These are phyloP conservation scores for Pelvicachromis taeniatus DNA, from an alignment of 2,113 vertebrate genomes.

Conservation along the genomic window DNA sequence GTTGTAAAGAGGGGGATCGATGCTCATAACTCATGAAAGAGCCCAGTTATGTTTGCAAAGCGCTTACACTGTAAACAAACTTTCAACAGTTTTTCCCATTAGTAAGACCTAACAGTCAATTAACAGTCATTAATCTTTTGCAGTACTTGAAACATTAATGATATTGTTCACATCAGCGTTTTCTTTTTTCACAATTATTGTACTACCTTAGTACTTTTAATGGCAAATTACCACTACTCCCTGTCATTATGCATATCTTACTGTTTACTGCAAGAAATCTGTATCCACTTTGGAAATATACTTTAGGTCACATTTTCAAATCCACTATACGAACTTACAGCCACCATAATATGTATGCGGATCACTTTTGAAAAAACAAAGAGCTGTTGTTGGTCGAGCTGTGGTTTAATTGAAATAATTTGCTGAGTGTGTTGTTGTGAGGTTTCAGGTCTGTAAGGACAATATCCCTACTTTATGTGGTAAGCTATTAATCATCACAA, in stretches of 20 bases:
- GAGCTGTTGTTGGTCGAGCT: neutral
- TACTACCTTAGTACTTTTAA: neutral
- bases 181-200: neutral
- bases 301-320: neutral
- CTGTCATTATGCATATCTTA: neutral
- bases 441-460: neutral
- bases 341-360: neutral
- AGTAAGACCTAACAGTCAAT: neutral
- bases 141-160: neutral
- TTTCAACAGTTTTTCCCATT: neutral
- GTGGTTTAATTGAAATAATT: neutral
- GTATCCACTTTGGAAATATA: neutral
- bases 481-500: neutral
- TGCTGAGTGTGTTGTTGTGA: neutral
- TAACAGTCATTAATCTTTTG: neutral
- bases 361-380: accelerated
- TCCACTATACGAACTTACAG: neutral
- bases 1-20: neutral
- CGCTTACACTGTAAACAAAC: neutral
- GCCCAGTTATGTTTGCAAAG: neutral
- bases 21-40: neutral
- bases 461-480: neutral
- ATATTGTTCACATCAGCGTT: neutral
- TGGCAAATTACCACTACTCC: neutral
- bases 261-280: neutral